A percentile compares a stretch with the other conserved stretches of the same genome.
phyloP scores from a whole-genome alignment of 2,113 vertebrate species.

The Antennarius striatus region DNA sequence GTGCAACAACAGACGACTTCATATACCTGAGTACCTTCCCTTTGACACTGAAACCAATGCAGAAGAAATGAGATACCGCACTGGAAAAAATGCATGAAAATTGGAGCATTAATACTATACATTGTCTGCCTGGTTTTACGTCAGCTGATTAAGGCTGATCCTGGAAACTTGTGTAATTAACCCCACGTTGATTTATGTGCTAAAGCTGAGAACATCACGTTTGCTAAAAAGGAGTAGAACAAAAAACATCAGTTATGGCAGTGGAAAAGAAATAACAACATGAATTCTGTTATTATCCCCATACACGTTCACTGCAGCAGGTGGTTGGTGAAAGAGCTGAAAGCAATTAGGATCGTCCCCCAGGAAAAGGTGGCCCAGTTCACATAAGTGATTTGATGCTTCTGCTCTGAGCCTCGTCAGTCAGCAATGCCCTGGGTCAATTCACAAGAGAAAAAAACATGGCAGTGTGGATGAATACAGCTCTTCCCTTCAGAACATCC shows the following conservation, averaged over 20 bases:
- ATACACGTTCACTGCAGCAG: slow-evolving; percentile 63
- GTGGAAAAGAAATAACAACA: slow-evolving; percentile 39
- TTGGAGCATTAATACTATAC: slow-evolving; percentile 4
- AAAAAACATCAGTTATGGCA: slow-evolving; percentile 39
- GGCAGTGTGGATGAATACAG: slow-evolving; percentile 48
- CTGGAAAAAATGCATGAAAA: slow-evolving; percentile 28
- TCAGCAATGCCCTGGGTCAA: slow-evolving; percentile 32
- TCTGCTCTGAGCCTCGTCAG: slow-evolving; percentile 38
- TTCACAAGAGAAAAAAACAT: slow-evolving; percentile 64
- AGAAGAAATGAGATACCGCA: slow-evolving; percentile 38
- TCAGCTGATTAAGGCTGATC: slow-evolving; percentile 47
- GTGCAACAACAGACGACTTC: slow-evolving; percentile 62
- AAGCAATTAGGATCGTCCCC: slow-evolving; percentile 22
- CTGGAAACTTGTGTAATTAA: slow-evolving; percentile 20
- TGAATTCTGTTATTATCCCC: slow-evolving; percentile 47
- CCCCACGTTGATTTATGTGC: slow-evolving; percentile 17
- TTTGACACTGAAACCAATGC: slow-evolving; percentile 54
- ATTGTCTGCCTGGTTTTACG: slow-evolving; percentile 23
- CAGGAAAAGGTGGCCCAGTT: slow-evolving; percentile 26
- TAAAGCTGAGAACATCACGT: slow-evolving; percentile 28
- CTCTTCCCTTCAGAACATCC: slow-evolving; percentile 42
- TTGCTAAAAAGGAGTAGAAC: slow-evolving; percentile 17
- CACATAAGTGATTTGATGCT: slow-evolving; percentile 36
- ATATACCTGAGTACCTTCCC: slow-evolving; percentile 75
- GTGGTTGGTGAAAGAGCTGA: slow-evolving; percentile 32